A percentile compares a stretch with the other conserved stretches of the same genome.
These are phyloP conservation scores for Hippopotamyrus pictus DNA, from an alignment of 2,797 vertebrate species.

Conservation along the genomic window DNA sequence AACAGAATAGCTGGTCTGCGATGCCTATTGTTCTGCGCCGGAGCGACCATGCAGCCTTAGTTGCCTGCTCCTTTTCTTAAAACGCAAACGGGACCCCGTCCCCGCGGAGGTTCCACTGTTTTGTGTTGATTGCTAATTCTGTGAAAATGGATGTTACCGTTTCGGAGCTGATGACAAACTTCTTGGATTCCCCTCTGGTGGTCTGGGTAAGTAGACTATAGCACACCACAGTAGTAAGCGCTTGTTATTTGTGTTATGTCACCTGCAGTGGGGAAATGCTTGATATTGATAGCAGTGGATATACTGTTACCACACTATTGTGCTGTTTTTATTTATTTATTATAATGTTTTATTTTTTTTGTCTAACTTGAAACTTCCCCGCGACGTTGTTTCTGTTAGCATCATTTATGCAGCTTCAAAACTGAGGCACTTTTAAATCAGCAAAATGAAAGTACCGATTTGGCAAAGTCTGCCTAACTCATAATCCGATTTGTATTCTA, in stretches of 20 bases:
- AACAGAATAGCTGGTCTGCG: background rate
- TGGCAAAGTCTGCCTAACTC: background rate
- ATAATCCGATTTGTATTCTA: background rate
- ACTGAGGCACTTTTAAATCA: background rate
- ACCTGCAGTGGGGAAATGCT: constrained; percentile 4
- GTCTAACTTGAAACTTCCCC: background rate
- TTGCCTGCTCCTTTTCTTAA: background rate
- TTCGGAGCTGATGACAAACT: constrained; percentile 15
- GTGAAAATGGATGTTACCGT: constrained; percentile 13
- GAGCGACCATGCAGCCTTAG: constrained; percentile 6
- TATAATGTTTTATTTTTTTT: background rate
- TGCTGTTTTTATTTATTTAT: background rate
- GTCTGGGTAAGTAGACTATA: background rate
- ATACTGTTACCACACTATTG: background rate
- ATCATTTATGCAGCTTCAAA: background rate
- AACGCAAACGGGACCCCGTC: background rate
- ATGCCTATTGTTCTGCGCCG: constrained; percentile 12
- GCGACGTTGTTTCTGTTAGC: background rate
- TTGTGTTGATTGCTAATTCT: background rate
- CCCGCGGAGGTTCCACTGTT: background rate
- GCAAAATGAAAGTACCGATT: background rate
- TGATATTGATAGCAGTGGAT: background rate
- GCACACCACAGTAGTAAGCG: background rate
- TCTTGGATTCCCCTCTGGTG: constrained; percentile 16
- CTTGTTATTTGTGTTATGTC: background rate